Percentiles rank a stretch among this genome's conserved stretches.
Conservation (phyloP, 2,797 vertebrate species). For the Urocyon cinereoargenteus region DNA sequence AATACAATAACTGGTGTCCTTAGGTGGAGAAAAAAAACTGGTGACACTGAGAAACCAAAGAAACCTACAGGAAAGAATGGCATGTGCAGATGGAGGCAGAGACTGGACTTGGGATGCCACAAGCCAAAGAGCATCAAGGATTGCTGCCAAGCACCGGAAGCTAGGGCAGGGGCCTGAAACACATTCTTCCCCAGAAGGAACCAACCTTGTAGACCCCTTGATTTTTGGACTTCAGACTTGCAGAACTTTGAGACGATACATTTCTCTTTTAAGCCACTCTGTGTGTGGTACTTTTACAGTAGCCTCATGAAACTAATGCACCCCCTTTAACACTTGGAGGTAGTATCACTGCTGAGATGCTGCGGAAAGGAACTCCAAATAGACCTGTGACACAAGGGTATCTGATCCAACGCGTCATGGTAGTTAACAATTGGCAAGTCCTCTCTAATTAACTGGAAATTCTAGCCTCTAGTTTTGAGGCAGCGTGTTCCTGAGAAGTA, state of each 20-base stretch:
- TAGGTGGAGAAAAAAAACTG: background rate
- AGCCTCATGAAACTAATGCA: background rate
- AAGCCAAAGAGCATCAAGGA: background rate
- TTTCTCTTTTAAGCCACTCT: background rate
- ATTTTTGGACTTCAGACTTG: background rate
- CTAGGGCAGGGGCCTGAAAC: too few relatives aligned
- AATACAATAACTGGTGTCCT: background rate
- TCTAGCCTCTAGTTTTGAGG: background rate
- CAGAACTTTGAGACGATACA: background rate
- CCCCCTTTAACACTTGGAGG: background rate
- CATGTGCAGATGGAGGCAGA: background rate
- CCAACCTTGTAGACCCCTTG: background rate
- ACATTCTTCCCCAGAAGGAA: background rate
- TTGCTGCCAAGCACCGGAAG: background rate
- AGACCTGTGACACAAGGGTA: background rate
- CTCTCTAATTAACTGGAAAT: constrained; percentile 45
- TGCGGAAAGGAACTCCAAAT: background rate
- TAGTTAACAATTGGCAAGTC: background rate
- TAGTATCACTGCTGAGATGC: background rate
- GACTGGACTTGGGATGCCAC: accelerated
- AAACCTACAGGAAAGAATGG: background rate
- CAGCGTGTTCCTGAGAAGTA: accelerated
- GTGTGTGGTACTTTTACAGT: background rate
- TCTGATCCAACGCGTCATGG: background rate
- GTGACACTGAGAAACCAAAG: background rate